These are phyloP conservation scores for Benitochromis conjunctus DNA, from an alignment of 2,113 vertebrate genomes.

Conservation along the genomic window DNA sequence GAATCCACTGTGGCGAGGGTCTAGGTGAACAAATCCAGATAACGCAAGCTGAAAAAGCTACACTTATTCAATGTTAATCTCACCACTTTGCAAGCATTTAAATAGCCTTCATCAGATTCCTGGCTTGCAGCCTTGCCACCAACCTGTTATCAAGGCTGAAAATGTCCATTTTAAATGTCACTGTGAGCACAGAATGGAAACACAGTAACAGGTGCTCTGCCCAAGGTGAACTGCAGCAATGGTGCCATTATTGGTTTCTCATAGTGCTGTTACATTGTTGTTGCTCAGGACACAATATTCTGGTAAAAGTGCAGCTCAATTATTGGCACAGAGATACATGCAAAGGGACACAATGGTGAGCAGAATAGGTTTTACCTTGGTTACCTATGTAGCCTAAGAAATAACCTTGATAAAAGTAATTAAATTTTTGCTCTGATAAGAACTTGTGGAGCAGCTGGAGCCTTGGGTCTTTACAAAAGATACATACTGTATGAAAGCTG, in stretches of 20 bases:
- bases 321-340: slow-evolving; percentile 69
- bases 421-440: slow-evolving; percentile 94
- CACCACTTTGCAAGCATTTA: slow-evolving; percentile 96
- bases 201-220: slow-evolving; percentile 88
- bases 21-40: slow-evolving; percentile 89
- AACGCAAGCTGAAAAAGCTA: slow-evolving; percentile 78
- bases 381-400: slow-evolving; percentile 81
- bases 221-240: slow-evolving; percentile 84
- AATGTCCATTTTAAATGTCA: slow-evolving; percentile 98
- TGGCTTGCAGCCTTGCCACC: slow-evolving; percentile 84
- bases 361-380: slow-evolving; percentile 72
- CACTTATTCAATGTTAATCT: slow-evolving; percentile 99
- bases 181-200: slow-evolving; percentile 86
- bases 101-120: slow-evolving; percentile 93
- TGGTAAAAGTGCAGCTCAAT: slow-evolving; percentile 75
- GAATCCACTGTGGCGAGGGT: slow-evolving; percentile 81
- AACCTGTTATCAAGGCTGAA: slow-evolving; percentile 96
- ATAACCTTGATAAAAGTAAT: slow-evolving; percentile 99
- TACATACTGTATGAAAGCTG: slow-evolving; percentile 75
- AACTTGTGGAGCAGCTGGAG: slow-evolving; percentile 82
- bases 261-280: slow-evolving; percentile 86
- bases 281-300: slow-evolving; percentile 70
- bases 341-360: slow-evolving; percentile 71
- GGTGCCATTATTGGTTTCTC: slow-evolving; percentile 86
- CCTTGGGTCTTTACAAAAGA: slow-evolving; percentile 81